phyloP scores from a whole-genome alignment of 2,888 invertebrate species.

The Xestia ashworthii region DNA sequence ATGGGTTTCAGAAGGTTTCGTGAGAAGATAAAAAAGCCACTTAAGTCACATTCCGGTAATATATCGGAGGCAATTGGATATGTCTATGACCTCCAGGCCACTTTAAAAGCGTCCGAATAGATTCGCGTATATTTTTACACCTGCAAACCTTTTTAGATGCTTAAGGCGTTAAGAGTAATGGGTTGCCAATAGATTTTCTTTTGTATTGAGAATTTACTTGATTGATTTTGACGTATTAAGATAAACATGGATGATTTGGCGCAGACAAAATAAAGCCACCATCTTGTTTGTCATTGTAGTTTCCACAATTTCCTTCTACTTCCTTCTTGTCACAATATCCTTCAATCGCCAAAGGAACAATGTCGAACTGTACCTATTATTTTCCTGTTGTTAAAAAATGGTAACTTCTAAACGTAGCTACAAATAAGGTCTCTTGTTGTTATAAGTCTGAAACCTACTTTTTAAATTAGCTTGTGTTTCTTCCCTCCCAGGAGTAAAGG shows the following conservation, averaged over 20 bases:
- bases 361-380: too few relatives aligned
- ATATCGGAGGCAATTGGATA: constrained; percentile 57
- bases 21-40: constrained; percentile 43
- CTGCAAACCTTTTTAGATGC: constrained; percentile 53
- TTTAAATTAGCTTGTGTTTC: constrained; percentile 1
- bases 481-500: constrained; percentile 23
- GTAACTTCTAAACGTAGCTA: neutral
- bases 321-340: neutral
- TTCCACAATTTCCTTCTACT: too few relatives aligned
- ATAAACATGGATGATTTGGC: neutral
- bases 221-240: constrained; percentile 7
- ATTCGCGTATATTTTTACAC: constrained; percentile 53
- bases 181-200: constrained; percentile 28
- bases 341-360: neutral
- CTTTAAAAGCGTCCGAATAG: constrained; percentile 47
- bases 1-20: constrained; percentile 47
- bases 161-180: constrained; percentile 35
- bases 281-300: neutral
- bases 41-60: constrained; percentile 58
- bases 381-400: neutral
- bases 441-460: neutral
- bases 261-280: neutral
- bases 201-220: constrained; percentile 4
- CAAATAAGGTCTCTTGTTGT: constrained; percentile 4
- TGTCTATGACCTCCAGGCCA: constrained; percentile 46